Evolutionary conservation across 2,113 vertebrate species (phyloP), one percentile per base, ranked within the genome.

Genomic region (Panthera tigris): DNA sequence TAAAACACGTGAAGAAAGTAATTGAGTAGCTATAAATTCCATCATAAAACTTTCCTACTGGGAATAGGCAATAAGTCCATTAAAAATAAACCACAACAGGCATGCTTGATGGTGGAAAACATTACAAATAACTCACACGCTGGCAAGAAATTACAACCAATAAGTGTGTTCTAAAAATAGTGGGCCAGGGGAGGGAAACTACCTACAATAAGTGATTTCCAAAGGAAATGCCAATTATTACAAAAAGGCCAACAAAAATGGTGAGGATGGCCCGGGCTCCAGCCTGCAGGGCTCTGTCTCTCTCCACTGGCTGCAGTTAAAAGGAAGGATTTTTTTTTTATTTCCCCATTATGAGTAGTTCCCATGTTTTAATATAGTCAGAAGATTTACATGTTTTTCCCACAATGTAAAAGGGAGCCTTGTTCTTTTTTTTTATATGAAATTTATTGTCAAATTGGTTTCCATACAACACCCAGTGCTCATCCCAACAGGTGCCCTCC

Each of bases 221-320:
- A 98, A 96, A 94, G 90, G 89, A 98, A 98, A 98, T 94, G 97
- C 93, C 87, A 97, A 0, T 98, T 97, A 91, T 94, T 95, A 97
- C 83, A 93, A 97, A 91, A 95, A 93, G 68, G 95, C 78, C 94
- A 98, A 50, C 73, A 92, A 79, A 97, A 95, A 52, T 69, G 86
- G 45, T 31, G 36, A 71, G 50, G 50, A 92, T 65, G 55, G 31
- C 23, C 23, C 21, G 4, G 61, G 29, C 78, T 63, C 52, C 33
- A 91, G 33, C n/a, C 55, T 61, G 45, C 41, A 76, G 63, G 25
- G 18, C n/a, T 65, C 39, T 80, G 9, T 61, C 63, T 97, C 57
- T 95, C 57, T 84, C 48, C 78, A 83, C 13, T 45, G 87, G 50
- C 71, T 95, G 84, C 19, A 87, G 61, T 95, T 92, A 90, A 88